Base-by-base conservation (phyloP, 2,888 invertebrate genomes). In the Sarcophaga carnaria region DNA sequence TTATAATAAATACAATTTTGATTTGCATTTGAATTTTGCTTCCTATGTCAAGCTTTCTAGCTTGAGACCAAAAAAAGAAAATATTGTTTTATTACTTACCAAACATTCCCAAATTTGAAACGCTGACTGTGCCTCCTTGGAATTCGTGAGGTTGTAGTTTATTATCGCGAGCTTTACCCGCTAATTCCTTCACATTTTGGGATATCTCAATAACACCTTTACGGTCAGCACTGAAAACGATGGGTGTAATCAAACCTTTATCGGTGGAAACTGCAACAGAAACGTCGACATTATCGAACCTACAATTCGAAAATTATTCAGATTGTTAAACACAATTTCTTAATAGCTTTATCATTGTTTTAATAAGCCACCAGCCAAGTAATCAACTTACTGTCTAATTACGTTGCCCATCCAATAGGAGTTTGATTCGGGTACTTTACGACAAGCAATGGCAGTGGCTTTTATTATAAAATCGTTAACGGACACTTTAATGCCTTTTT, bases 201-300 rank as follows among this genome's bases (percentile, higher is more conserved):
- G 97, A 97, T 88, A 99, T 98, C 89, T 97, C 96, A 66, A 96
- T 94, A 80, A 99, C 94, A 22, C 99, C 99, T 93, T 98, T 98
- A 66, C 96, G 95, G 92, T 99, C 98, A 0, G 98, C 99, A 91
- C 96, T 95, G 93, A 97, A 97, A 17, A 99, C 95, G 89, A 99
- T 99, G 2, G 99, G 99, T 2, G 99, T 99, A 86, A 99, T 99
- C 12, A 99, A 95, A 0, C 99, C 99, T 87, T 95, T 95, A 5
- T 98, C 97, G 0, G 99, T 99, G 85, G 98, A 97, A 6, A 99
- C 99, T 1, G 99, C 99, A 83, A 99, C 97, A 90, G 97, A 98
- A 2, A 99, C 97, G 93, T 99, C 99, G 12, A 99, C 99, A 90
- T 96, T 96, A 72, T 96, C 96, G 92, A 96, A 98, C 91, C 97